A percentile compares a stretch with the other conserved stretches of the same genome.
phyloP scores from a whole-genome alignment of 2,888 invertebrate species.

The Hemicrepidius hirtus region DNA sequence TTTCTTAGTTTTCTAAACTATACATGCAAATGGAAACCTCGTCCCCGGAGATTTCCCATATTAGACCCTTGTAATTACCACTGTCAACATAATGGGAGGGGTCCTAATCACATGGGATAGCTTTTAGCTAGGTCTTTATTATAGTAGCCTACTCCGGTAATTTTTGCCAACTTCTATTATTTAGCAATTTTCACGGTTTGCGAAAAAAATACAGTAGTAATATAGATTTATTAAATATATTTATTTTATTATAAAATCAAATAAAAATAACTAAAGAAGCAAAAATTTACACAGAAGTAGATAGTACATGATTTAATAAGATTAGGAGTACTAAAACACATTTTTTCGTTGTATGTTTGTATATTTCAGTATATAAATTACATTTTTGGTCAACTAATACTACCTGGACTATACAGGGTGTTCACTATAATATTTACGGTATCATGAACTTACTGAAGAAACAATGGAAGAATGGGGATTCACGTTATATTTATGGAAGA shows the following conservation, averaged over 20 bases:
- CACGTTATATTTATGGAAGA: no score
- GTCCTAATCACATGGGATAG: slow-evolving; percentile 19
- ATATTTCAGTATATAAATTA: slow-evolving; percentile 29
- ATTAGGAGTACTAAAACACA: no score
- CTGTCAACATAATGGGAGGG: slow-evolving; percentile 6
- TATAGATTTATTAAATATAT: no score
- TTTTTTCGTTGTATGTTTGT: slow-evolving; percentile 28
- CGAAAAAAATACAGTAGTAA: no score
- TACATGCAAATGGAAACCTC: neutral
- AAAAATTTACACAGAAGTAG: no score
- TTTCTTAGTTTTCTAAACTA: neutral
- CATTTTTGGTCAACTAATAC: slow-evolving; percentile 31
- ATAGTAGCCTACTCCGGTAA: neutral
- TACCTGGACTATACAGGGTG: slow-evolving; percentile 21
- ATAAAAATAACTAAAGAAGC: no score
- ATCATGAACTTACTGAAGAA: no score
- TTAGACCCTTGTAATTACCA: slow-evolving; percentile 22
- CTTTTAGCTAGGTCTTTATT: slow-evolving; percentile 12
- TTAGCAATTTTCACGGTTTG: no score
- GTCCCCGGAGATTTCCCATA: slow-evolving; percentile 4
- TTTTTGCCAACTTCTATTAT: no score
- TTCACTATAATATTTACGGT: neutral
- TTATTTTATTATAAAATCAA: no score
- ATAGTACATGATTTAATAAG: no score
- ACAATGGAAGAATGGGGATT: no score